These are phyloP conservation scores for Erpornis zantholeuca DNA, from an alignment of 2,113 vertebrate genomes.

Conservation along the genomic window DNA sequence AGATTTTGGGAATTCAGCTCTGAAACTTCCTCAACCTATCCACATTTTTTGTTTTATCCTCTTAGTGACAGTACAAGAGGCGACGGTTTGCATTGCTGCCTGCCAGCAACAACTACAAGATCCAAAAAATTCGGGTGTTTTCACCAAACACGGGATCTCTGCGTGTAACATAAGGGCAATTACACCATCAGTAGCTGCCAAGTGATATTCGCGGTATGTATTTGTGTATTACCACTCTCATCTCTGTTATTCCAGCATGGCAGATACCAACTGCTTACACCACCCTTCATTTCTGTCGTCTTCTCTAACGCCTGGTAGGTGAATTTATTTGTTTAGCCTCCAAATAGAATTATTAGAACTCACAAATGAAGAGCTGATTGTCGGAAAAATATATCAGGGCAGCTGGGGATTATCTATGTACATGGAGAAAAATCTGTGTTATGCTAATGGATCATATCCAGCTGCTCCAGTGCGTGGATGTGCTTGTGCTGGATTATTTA, in stretches of 20 bases:
- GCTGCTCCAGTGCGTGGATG: neutral
- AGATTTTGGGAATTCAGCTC: neutral
- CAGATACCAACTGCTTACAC: neutral
- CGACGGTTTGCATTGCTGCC: neutral
- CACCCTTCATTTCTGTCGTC: neutral
- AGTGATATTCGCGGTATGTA: neutral
- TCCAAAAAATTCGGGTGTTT: neutral
- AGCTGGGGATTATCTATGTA: neutral
- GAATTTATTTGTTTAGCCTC: constrained; percentile 5
- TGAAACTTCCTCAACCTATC: neutral
- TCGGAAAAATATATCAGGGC: neutral
- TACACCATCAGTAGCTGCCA: neutral
- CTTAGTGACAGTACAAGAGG: neutral
- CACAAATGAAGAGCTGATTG: neutral
- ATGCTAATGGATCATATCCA: neutral
- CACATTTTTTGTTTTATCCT: neutral
- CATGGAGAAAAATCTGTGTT: neutral
- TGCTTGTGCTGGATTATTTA: neutral
- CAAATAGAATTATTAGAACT: neutral
- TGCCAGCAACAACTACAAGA: neutral
- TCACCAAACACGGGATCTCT: neutral
- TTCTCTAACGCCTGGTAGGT: neutral
- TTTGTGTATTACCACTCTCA: neutral
- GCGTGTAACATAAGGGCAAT: neutral
- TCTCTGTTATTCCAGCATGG: neutral